Base-by-base conservation (phyloP, 2,113 vertebrate genomes). In the Enhydra lutris region DNA sequence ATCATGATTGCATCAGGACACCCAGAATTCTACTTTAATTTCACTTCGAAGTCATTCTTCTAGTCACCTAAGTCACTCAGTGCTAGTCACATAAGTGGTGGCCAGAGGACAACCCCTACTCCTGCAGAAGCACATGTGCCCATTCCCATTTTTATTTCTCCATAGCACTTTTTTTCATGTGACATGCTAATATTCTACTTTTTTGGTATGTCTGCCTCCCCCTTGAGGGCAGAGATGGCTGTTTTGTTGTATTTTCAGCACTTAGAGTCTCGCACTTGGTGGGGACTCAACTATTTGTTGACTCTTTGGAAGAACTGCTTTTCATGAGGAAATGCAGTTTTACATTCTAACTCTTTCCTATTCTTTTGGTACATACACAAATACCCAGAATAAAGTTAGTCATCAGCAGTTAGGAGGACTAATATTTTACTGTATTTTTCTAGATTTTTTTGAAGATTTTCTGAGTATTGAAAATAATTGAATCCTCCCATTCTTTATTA, bases 391-490 rank as follows among this genome's bases (percentile, higher is more conserved):
- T 34, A 80, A 65, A 93, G 83, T 57, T 23, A 91, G 26, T 76
- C 34, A 85, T 42, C 21, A 96, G 67, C 39, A 90, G 11, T 63
- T 81, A 52, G 45, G 59, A 71, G 29, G 17, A 81, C 5, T 86
- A 61, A 57, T 50, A 42, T 93, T 84, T 36, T 34, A 79, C 34
- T 78, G 24, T 23, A 7, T 45, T 94, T 67, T 42, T 39, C 57
- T 73, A 90, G 39, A 83, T 63, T 81, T 94, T 94, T 94, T 69
- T 39, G 81, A 91, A 92, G 39, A 57, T 8, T 65, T 81, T 71
- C 42, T 69, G n/a, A 73, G 73, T 83, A 14, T 61, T 91, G 26
- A 89, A 71, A 89, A 81, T 89, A 88, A 94, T 73, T 61, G 26
- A 93, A 55, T 71, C 21, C 11, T 63, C 0, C 4, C 4, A 20